Conservation (phyloP, 2,888 invertebrate genomes). For the Leptopterna dolabrata region DNA sequence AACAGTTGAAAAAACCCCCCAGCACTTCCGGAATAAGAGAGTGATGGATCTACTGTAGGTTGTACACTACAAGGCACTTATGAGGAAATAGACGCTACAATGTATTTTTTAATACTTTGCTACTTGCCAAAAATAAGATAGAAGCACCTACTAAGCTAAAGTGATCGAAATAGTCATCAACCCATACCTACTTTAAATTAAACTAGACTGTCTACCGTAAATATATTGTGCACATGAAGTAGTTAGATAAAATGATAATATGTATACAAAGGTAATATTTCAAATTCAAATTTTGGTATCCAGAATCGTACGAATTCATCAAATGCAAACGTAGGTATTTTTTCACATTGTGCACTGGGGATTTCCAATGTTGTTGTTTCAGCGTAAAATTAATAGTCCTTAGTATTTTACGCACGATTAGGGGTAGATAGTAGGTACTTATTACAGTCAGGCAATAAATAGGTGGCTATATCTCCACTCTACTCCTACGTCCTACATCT, state of each 20-base stretch:
- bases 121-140: not conserved
- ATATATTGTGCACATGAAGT: not conserved
- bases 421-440: too few relatives aligned
- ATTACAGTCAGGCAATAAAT: too few relatives aligned
- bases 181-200: not conserved
- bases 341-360: too few relatives aligned
- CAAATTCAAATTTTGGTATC: too few relatives aligned
- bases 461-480: too few relatives aligned
- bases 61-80: not conserved
- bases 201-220: not conserved
- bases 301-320: not conserved
- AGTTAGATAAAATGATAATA: not conserved
- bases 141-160: not conserved
- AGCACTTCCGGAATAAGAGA: not conserved
- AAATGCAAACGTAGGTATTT: not conserved
- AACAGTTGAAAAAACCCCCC: too few relatives aligned
- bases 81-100: not conserved
- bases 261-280: not conserved
- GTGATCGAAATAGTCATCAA: not conserved
- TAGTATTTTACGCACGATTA: too few relatives aligned
- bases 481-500: too few relatives aligned
- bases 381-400: too few relatives aligned
- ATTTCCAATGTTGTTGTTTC: too few relatives aligned
- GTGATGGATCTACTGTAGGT: not conserved
- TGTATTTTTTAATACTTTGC: not conserved